phyloP scores from a whole-genome alignment of 1,140 invertebrate species.

The Zaprionus ornatus region DNA sequence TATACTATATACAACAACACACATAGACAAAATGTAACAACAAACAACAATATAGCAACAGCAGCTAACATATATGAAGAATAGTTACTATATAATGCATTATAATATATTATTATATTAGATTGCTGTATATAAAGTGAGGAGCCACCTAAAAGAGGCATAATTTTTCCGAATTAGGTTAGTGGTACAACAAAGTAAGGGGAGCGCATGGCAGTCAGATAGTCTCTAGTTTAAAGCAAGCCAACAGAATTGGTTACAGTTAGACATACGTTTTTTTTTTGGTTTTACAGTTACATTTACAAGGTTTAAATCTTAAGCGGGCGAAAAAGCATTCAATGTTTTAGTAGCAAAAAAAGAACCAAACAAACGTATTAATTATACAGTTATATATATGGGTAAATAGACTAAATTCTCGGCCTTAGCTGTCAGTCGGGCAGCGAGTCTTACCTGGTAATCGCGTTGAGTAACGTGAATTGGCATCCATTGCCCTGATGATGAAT shows the following conservation, averaged over 20 bases:
- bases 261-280: conserved; percentile 3
- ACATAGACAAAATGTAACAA: conserved; percentile 29
- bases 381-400: conserved; percentile 5
- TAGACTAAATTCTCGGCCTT: conserved; percentile 8
- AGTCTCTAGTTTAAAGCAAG: conserved; percentile 41
- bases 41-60: conserved; percentile 47
- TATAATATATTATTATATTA: neutral
- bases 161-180: conserved; percentile 35
- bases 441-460: conserved; percentile 71
- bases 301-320: conserved; percentile 36
- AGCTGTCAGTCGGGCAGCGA: conserved; percentile 21
- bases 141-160: conserved; percentile 19
- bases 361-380: conserved; percentile 16
- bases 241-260: conserved; percentile 32
- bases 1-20: conserved; percentile 25
- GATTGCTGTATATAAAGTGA: conserved; percentile 27
- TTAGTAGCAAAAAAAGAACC: conserved; percentile 13
- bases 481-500: conserved; percentile 54
- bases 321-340: conserved; percentile 41
- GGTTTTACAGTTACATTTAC: conserved; percentile 22
- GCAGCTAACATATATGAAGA: conserved; percentile 60
- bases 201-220: conserved; percentile 28
- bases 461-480: conserved; percentile 70
- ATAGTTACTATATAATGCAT: neutral
- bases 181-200: conserved; percentile 31